Evolutionary conservation across 2,888 invertebrate species (phyloP).

Genomic region (Apamea crenata): DNA sequence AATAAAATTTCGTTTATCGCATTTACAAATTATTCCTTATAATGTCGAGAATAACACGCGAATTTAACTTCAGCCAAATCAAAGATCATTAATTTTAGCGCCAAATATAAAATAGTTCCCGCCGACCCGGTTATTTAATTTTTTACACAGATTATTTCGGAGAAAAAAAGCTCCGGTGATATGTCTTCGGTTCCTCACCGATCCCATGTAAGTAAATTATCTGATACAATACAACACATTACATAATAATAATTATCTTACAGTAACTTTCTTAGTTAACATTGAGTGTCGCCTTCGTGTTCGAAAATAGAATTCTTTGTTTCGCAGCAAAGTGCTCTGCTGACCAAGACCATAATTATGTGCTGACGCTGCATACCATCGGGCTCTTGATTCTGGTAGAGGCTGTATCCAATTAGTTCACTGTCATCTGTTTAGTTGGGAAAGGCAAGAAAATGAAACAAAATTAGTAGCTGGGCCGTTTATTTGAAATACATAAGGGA

Average conservation of each 20-base stretch:
- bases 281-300: background rate
- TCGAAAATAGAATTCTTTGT: background rate
- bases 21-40: too few relatives aligned
- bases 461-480: slow-evolving; percentile 82
- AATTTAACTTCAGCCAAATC: background rate
- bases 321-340: background rate
- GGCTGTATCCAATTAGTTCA: background rate
- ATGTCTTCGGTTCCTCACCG: background rate
- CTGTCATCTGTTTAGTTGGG: background rate
- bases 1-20: background rate
- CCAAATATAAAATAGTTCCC: background rate
- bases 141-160: background rate
- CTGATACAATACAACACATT: background rate
- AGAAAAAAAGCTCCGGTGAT: background rate
- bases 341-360: background rate
- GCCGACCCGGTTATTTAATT: background rate
- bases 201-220: background rate
- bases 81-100: background rate
- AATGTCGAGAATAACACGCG: slow-evolving; percentile 6
- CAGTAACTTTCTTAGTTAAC: background rate
- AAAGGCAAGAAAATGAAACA: slow-evolving; percentile 70
- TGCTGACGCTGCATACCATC: background rate
- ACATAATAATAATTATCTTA: too few relatives aligned
- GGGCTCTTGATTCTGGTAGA: background rate
- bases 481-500: slow-evolving; percentile 87